These are phyloP conservation scores for Erythrocebus patas DNA, from an alignment of 2,113 vertebrate genomes.

Conservation along the genomic window DNA sequence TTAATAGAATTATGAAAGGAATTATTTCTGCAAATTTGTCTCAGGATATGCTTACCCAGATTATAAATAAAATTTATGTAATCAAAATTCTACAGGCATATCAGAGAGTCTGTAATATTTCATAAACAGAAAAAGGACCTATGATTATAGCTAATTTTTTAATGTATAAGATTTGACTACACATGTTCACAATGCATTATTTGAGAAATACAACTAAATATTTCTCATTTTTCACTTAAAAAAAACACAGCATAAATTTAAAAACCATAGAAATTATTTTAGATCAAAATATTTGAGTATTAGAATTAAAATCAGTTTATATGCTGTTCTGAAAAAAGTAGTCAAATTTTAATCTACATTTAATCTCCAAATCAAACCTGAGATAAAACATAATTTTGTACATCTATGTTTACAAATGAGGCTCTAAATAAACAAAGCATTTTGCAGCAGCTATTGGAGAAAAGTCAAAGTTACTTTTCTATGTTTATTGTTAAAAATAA, in stretches of 20 bases:
- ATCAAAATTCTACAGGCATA: background rate
- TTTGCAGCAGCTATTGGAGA: background rate
- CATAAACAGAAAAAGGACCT: background rate
- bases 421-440: background rate
- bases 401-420: background rate
- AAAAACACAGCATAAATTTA: background rate
- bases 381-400: background rate
- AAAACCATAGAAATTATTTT: background rate
- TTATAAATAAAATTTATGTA: background rate
- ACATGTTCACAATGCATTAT: background rate
- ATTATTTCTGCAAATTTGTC: background rate
- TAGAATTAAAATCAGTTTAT: background rate
- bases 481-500: background rate
- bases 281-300: background rate
- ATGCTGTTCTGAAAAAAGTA: background rate
- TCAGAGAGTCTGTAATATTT: background rate
- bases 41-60: background rate
- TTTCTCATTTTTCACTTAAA: background rate
- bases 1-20: background rate
- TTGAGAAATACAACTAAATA: background rate
- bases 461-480: background rate
- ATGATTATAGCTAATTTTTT: background rate
- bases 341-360: background rate
- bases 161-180: background rate
- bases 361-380: background rate